Evolutionary conservation across 2,797 vertebrate species (phyloP).

Genomic region (Lepilemur ruficaudatus): DNA sequence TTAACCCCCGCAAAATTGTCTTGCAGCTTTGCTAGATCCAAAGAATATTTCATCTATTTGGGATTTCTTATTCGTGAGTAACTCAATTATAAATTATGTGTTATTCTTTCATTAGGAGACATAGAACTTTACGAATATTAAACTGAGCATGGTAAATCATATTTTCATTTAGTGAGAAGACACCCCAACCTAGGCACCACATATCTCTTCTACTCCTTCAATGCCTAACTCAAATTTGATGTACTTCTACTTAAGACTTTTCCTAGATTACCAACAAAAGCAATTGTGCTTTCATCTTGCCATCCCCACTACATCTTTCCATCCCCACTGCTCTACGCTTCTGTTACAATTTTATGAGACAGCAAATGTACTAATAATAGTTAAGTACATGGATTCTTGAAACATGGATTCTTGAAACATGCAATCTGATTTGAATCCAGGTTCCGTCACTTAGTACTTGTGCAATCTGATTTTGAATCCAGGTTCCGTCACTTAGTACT

Average conservation of each 20-base stretch:
- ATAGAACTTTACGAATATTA: not conserved
- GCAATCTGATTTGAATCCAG: not conserved
- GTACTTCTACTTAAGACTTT: not conserved
- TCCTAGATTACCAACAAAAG: not conserved
- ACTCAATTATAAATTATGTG: not conserved
- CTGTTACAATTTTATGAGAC: not conserved
- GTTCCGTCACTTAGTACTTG: not conserved
- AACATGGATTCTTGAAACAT: no score
- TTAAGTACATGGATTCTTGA: not conserved
- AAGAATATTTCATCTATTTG: not conserved
- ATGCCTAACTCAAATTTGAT: not conserved
- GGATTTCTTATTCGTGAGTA: slow-evolving; percentile 20
- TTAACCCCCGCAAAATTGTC: slow-evolving; percentile 28
- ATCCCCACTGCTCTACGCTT: not conserved
- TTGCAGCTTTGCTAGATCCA: not conserved
- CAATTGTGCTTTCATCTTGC: not conserved
- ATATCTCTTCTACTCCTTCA: not conserved
- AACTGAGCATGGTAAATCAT: not conserved
- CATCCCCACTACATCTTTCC: not conserved
- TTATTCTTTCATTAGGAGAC: not conserved
- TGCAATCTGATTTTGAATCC: not conserved
- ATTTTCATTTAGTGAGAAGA: slow-evolving; percentile 13
- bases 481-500: not conserved
- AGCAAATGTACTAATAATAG: not conserved
- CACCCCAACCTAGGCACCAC: not conserved